phyloP scores from a whole-genome alignment of 2,113 vertebrate genomes.

The Thalassarche chlororhynchos region DNA sequence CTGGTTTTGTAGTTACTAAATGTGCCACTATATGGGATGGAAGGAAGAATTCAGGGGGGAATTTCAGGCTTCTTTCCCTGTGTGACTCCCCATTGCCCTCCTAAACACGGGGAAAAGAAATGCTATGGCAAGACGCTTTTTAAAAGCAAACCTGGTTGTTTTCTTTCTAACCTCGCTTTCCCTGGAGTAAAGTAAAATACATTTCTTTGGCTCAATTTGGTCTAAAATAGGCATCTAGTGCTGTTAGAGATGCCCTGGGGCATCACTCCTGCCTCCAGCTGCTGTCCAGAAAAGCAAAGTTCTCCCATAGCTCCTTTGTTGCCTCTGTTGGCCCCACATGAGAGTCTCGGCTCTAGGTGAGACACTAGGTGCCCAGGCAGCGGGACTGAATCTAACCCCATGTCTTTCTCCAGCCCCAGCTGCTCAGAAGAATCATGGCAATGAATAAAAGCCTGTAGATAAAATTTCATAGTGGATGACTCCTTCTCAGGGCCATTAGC shows the following conservation, averaged over 20 bases:
- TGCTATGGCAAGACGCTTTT: background rate
- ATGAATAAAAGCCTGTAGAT: background rate
- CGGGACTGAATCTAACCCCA: background rate
- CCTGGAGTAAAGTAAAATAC: background rate
- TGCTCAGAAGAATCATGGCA: background rate
- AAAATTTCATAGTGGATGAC: conserved; percentile 18
- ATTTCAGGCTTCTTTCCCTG: background rate
- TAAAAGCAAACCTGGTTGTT: background rate
- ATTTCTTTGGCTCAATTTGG: background rate
- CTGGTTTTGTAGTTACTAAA: background rate
- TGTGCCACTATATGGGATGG: background rate
- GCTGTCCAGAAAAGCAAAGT: background rate
- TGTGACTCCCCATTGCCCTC: background rate
- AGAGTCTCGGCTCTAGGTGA: background rate
- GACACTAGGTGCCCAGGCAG: background rate
- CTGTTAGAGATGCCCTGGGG: background rate
- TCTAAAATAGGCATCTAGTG: background rate
- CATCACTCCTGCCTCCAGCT: background rate
- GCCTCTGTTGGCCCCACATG: background rate
- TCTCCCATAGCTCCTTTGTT: background rate
- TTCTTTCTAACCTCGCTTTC: background rate
- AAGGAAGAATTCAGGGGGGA: background rate
- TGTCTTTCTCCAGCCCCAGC: background rate
- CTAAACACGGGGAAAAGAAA: background rate
- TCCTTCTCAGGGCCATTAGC: background rate